Conservation (phyloP, 2,797 vertebrate species). For the Spheniscus humboldti region DNA sequence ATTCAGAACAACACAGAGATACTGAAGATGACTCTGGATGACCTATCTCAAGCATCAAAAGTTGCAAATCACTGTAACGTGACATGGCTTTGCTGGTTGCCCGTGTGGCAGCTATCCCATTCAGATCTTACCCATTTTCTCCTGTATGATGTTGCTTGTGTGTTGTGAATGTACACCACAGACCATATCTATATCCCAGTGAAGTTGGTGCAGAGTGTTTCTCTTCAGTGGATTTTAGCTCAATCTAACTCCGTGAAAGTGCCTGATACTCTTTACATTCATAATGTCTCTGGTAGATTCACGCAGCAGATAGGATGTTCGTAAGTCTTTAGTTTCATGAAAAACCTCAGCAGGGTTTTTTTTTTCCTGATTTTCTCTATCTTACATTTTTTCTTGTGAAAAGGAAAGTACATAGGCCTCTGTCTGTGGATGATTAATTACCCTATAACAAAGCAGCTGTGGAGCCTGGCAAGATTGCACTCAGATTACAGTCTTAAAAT, state of each 20-base stretch:
- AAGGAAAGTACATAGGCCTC: neutral
- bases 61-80: neutral
- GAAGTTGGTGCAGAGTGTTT: neutral
- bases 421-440: neutral
- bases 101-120: rapidly evolving
- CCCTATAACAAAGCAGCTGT: neutral
- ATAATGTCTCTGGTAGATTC: neutral
- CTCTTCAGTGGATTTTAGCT: neutral
- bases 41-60: neutral
- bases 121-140: neutral
- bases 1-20: neutral
- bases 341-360: neutral
- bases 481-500: neutral
- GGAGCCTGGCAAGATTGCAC: neutral
- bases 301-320: neutral
- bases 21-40: neutral
- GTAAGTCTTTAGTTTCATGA: neutral
- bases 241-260: neutral
- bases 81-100: neutral
- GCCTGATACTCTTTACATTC: neutral
- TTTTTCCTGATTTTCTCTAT: neutral
- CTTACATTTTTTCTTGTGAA: neutral
- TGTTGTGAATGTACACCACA: neutral
- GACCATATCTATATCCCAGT: neutral
- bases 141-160: neutral